Evolutionary conservation across 2,888 invertebrate genomes (phyloP).

Genomic region (Crioceris asparagi): DNA sequence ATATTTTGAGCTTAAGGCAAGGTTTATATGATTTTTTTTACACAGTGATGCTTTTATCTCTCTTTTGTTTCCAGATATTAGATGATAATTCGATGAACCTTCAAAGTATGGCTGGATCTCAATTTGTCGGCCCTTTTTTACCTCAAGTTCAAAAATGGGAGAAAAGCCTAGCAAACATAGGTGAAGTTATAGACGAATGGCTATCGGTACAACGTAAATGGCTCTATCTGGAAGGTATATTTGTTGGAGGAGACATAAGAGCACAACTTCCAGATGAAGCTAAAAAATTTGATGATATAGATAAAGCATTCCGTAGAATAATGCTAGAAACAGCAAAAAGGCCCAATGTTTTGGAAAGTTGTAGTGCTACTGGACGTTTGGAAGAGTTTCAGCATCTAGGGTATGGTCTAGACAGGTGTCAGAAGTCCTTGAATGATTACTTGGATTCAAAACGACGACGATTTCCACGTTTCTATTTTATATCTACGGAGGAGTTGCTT

Average conservation of each 20-base stretch:
- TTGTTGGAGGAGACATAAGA: conserved; percentile 81
- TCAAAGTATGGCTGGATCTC: conserved; percentile 84
- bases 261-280: conserved; percentile 82
- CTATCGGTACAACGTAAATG: conserved; percentile 77
- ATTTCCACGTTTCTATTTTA: conserved; percentile 88
- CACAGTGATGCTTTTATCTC: too few relatives aligned
- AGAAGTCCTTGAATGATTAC: conserved; percentile 85
- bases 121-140: conserved; percentile 85
- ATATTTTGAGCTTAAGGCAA: too few relatives aligned
- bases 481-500: conserved; percentile 85
- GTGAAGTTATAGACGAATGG: conserved; percentile 85
- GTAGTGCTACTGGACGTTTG: conserved; percentile 61
- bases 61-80: conserved; percentile 42
- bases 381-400: conserved; percentile 64
- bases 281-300: conserved; percentile 81
- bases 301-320: conserved; percentile 67
- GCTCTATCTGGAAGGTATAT: conserved; percentile 87
- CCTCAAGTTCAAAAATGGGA: conserved; percentile 79
- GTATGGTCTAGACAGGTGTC: conserved; percentile 72
- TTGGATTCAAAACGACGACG: conserved; percentile 76
- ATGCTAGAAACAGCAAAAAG: conserved; percentile 77
- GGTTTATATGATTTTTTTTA: too few relatives aligned
- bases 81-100: conserved; percentile 86
- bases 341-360: conserved; percentile 70
- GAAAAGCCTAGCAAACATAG: conserved; percentile 62